Evolutionary conservation across 2,797 vertebrate species (phyloP).

Genomic region (Tragelaphus oryx): DNA sequence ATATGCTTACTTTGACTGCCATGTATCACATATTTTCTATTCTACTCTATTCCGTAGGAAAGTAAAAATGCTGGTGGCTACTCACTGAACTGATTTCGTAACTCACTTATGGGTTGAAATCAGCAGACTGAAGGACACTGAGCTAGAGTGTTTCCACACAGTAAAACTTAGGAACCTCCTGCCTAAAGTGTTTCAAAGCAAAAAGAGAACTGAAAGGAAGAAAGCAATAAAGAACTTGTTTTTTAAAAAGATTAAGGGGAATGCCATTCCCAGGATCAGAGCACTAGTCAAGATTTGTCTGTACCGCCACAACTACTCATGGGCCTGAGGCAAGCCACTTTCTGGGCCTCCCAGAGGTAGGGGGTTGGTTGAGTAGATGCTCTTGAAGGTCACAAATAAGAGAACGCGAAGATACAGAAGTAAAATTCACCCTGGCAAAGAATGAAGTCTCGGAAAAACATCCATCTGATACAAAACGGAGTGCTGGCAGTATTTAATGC

Average conservation of each 20-base stretch:
- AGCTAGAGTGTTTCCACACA: not conserved
- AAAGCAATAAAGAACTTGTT: not conserved
- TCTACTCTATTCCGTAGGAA: not conserved
- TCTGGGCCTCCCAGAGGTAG: not conserved
- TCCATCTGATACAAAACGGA: not conserved
- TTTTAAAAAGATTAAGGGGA: not conserved
- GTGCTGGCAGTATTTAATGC: not conserved
- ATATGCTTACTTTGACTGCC: not conserved
- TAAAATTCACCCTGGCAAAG: not conserved
- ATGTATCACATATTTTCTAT: not conserved
- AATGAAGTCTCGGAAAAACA: not conserved
- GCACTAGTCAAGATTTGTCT: not conserved
- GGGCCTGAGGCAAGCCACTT: not conserved
- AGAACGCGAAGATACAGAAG: not conserved
- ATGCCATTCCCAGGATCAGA: not conserved
- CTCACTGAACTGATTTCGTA: slow-evolving; percentile 7
- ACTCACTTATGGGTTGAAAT: not conserved
- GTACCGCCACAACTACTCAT: not conserved
- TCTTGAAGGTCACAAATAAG: not conserved
- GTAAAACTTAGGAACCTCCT: not conserved
- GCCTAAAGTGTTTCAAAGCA: not conserved
- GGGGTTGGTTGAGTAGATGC: not conserved
- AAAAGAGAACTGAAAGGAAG: slow-evolving; percentile 34
- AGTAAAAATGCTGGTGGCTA: slow-evolving; percentile 17
- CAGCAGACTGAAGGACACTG: not conserved